These are phyloP conservation scores for Chelidonichthys spinosus DNA, from an alignment of 2,797 vertebrate species.

Conservation along the genomic window DNA sequence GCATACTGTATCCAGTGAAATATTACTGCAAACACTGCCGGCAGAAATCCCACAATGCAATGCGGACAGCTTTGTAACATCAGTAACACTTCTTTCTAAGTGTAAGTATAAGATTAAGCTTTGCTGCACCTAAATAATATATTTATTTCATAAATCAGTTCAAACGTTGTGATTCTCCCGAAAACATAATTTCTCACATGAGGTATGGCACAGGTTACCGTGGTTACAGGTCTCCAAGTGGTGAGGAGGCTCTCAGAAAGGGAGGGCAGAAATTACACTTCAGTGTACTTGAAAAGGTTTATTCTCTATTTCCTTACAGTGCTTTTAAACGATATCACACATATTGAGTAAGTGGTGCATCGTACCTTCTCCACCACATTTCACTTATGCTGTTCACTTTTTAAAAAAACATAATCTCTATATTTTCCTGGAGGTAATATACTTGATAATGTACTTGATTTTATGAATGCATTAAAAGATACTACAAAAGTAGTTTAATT, in stretches of 20 bases:
- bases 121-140: not conserved
- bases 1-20: no score
- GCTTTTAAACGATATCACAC: not conserved
- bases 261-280: not conserved
- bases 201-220: not conserved
- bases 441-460: not conserved
- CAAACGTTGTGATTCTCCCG: not conserved
- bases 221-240: not conserved
- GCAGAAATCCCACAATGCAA: no score
- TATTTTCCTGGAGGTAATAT: not conserved
- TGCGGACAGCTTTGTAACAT: no score
- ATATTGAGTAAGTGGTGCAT: not conserved
- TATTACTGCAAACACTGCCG: no score
- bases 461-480: conserved; percentile 24
- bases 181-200: not conserved
- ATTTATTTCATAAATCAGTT: not conserved
- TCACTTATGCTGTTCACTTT: not conserved
- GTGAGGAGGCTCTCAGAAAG: not conserved
- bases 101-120: not conserved
- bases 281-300: not conserved
- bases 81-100: no score
- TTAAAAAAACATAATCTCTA: conserved; percentile 23
- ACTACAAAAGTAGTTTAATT: conserved; percentile 26
- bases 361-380: not conserved
- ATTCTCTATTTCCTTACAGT: not conserved